A percentile compares a stretch with the other conserved stretches of the same genome.
These are phyloP conservation scores for Pycnonotus jocosus DNA, from an alignment of 2,113 vertebrate genomes.

Conservation along the genomic window DNA sequence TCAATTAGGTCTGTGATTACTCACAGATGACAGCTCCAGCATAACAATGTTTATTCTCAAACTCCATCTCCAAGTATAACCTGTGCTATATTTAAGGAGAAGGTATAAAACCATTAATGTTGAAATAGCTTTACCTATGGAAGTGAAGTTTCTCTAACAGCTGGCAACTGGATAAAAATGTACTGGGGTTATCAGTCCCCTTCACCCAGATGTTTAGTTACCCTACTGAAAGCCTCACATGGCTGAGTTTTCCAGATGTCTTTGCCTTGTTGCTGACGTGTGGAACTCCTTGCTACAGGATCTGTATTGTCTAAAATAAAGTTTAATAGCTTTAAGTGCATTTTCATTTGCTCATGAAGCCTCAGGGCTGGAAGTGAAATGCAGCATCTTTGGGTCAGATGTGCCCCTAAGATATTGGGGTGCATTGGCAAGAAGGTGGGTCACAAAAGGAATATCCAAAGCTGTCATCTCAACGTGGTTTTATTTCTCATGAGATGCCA, in stretches of 20 bases:
- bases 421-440: background rate
- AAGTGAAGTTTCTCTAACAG: background rate
- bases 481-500: background rate
- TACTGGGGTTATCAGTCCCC: background rate
- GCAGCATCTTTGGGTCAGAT: background rate
- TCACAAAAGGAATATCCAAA: background rate
- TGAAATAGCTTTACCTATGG: background rate
- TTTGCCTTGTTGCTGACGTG: background rate
- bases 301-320: background rate
- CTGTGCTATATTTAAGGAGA: conserved; percentile 30
- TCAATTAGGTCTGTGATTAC: conserved; percentile 57
- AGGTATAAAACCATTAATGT: conserved; percentile 6
- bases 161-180: background rate
- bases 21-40: conserved; percentile 54
- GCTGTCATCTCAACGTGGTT: accelerated
- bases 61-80: conserved; percentile 21
- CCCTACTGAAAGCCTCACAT: accelerated
- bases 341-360: background rate
- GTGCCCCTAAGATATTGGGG: background rate
- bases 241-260: background rate
- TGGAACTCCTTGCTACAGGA: background rate
- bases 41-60: conserved; percentile 47
- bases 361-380: background rate
- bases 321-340: background rate
- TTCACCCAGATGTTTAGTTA: background rate